A percentile compares a stretch with the other conserved stretches of the same genome.
phyloP scores from a whole-genome alignment of 1,140 invertebrate species.

The Ylistrum balloti region DNA sequence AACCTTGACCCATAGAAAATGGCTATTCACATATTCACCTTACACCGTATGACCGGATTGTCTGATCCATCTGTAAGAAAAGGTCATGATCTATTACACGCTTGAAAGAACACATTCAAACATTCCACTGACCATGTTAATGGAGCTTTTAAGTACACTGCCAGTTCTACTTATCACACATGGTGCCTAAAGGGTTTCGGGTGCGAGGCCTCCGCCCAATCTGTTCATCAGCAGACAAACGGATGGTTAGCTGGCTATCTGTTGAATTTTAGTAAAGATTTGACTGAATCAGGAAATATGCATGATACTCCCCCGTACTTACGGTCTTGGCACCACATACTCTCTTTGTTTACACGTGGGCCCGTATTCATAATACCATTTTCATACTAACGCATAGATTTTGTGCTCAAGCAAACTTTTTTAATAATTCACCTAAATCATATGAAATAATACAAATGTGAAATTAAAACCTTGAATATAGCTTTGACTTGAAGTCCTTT shows the following conservation, averaged over 20 bases:
- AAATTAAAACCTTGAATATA: too few relatives aligned
- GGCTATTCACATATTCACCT: background rate
- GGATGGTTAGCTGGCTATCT: background rate
- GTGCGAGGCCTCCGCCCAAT: background rate
- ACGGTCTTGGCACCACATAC: too few relatives aligned
- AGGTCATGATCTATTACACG: background rate
- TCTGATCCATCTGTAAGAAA: background rate
- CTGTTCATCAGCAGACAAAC: background rate
- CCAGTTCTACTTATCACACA: background rate
- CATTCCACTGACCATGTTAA: background rate
- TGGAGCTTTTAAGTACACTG: background rate
- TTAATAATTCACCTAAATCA: too few relatives aligned
- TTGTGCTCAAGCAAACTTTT: too few relatives aligned
- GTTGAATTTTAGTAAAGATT: background rate
- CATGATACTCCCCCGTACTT: too few relatives aligned
- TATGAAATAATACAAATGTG: too few relatives aligned
- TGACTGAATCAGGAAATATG: background rate
- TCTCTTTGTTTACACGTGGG: too few relatives aligned
- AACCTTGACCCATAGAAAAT: constrained; percentile 1
- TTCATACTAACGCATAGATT: too few relatives aligned
- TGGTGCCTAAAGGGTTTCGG: background rate
- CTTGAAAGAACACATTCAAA: background rate
- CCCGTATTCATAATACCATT: too few relatives aligned
- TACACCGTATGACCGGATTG: background rate
- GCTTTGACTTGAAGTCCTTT: too few relatives aligned